These are phyloP conservation scores for Leuctra nigra DNA, from an alignment of 2,888 invertebrate genomes.

Conservation along the genomic window DNA sequence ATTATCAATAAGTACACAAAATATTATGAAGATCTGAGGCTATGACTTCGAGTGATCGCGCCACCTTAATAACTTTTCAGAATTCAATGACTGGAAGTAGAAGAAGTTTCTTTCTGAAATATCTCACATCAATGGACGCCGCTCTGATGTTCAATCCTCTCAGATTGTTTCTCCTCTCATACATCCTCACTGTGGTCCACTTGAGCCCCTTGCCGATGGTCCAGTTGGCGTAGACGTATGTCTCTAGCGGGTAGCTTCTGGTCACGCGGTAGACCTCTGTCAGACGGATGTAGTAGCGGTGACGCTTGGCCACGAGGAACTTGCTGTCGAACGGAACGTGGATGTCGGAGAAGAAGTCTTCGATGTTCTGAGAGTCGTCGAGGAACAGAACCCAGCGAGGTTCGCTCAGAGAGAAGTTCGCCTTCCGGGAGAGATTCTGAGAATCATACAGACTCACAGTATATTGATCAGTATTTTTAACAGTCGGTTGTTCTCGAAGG, in stretches of 20 bases:
- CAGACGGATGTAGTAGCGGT: conserved; percentile 23
- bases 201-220: background rate
- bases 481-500: too few relatives aligned
- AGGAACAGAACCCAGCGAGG: conserved; percentile 35
- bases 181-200: conserved; percentile 25
- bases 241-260: conserved; percentile 27
- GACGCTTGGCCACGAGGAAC: conserved; percentile 34
- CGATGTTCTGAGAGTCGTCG: conserved; percentile 15
- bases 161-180: conserved; percentile 32
- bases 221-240: conserved; percentile 32
- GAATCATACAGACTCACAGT: too few relatives aligned
- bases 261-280: conserved; percentile 34
- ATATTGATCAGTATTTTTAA: too few relatives aligned
- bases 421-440: background rate
- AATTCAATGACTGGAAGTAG: too few relatives aligned
- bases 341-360: conserved; percentile 29
- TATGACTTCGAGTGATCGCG: too few relatives aligned
- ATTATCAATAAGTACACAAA: too few relatives aligned
- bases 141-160: conserved; percentile 31
- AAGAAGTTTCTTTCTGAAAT: too few relatives aligned
- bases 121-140: conserved; percentile 31
- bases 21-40: too few relatives aligned
- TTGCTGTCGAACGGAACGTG: conserved; percentile 33
- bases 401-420: conserved; percentile 17
- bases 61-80: too few relatives aligned